Conservation (phyloP, 2,797 vertebrate species). For the Melanotaenia maccullochi region DNA sequence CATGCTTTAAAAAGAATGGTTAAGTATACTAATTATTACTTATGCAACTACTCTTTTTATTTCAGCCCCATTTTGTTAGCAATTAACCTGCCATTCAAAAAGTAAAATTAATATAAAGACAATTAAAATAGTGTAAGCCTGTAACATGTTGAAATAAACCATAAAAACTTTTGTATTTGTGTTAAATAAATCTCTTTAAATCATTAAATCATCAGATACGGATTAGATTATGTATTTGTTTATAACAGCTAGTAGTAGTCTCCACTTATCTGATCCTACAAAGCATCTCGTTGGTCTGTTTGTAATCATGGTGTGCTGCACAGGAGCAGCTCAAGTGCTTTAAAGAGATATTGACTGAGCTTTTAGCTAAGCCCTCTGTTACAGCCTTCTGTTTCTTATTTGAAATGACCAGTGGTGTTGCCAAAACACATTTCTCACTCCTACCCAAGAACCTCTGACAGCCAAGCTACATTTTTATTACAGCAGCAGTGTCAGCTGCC, state of each 20-base stretch:
- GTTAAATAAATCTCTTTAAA: slow-evolving; percentile 16
- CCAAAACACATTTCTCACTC: slow-evolving; percentile 63
- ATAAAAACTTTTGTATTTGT: background rate
- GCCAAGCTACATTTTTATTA: slow-evolving; percentile 66
- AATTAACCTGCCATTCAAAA: background rate
- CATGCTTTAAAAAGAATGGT: background rate
- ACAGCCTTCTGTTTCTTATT: slow-evolving; percentile 65
- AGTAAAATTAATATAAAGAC: background rate
- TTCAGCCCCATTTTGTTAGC: background rate
- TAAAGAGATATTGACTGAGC: slow-evolving; percentile 64
- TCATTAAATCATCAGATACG: background rate
- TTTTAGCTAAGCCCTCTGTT: slow-evolving; percentile 62
- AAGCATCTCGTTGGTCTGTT: slow-evolving; percentile 12
- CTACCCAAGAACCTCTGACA: slow-evolving; percentile 67
- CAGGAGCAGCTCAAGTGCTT: slow-evolving; percentile 48
- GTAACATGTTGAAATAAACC: background rate
- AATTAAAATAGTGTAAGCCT: background rate
- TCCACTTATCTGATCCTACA: slow-evolving; percentile 7
- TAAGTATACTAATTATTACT: background rate
- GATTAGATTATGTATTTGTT: background rate
- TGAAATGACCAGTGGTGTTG: slow-evolving; percentile 64
- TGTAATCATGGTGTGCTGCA: slow-evolving; percentile 26
- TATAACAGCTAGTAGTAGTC: background rate
- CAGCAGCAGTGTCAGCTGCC: slow-evolving; percentile 62
- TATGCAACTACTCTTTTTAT: background rate